Evolutionary conservation across 2,888 invertebrate species (phyloP).

Genomic region (Cryptocheilus praepositus): DNA sequence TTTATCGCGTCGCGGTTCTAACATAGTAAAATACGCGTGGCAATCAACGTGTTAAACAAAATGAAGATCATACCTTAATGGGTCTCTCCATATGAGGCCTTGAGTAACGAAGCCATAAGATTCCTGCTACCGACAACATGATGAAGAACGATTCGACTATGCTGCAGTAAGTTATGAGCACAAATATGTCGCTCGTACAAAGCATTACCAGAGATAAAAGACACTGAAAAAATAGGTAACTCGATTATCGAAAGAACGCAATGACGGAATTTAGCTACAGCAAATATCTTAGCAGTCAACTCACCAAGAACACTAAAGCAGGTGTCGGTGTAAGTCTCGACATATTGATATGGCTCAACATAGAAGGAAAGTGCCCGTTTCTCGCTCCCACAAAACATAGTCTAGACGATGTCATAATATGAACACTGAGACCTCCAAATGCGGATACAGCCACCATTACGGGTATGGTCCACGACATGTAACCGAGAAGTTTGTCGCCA

Average conservation of each 20-base stretch:
- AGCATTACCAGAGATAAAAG: conserved; percentile 89
- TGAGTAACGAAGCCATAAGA: conserved; percentile 89
- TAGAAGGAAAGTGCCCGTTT: conserved; percentile 90
- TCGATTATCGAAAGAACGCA: conserved; percentile 11
- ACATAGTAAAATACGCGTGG: too few relatives aligned
- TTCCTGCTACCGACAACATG: conserved; percentile 88
- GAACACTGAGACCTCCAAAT: conserved; percentile 94
- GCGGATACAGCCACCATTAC: conserved; percentile 94
- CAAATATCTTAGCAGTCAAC: conserved; percentile 52
- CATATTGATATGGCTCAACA: conserved; percentile 87
- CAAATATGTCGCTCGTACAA: conserved; percentile 88
- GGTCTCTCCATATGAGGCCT: conserved; percentile 87
- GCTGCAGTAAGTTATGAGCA: conserved; percentile 92
- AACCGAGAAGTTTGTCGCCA: conserved; percentile 85
- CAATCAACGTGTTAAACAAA: too few relatives aligned
- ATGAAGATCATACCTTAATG: conserved; percentile 87
- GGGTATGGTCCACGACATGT: conserved; percentile 89
- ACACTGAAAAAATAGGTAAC: conserved; percentile 79
- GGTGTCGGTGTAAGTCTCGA: conserved; percentile 87
- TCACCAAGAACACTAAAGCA: conserved; percentile 88
- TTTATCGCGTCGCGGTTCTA: too few relatives aligned
- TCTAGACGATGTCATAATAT: conserved; percentile 95
- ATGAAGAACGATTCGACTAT: conserved; percentile 96
- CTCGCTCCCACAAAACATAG: conserved; percentile 95
- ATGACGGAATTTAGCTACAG: not conserved